Evolutionary conservation across 2,888 invertebrate species (phyloP), one percentile per base, ranked within the genome.

Genomic region (Mayetiola destructor): DNA sequence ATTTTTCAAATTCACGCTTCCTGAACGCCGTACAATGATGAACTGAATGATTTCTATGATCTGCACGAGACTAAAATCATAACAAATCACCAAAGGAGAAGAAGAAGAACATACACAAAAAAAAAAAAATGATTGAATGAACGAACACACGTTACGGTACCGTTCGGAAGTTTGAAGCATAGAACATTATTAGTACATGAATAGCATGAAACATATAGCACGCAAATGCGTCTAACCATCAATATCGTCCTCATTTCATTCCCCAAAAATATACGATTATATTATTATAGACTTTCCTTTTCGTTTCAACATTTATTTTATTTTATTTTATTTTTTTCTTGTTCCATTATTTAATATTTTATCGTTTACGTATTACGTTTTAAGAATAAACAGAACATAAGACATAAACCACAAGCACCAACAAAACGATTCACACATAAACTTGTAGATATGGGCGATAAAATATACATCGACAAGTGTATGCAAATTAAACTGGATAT

Each of bases 21-120:
- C 4, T n/a, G 27, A 6, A 6, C 18, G 4, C 21, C 23, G 3
- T 14, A 42, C 42, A 48, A 48, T 23, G n/a, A 5, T 48, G 48
- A 48, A 48, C 48, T 20, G 48, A 48, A 48, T 27, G n/a, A 27
- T 48, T 27, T 48, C 48, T 27, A 48, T 48, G 48, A 48, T 48
- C 27, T 48, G 48, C 48, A 48, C 48, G 48, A 48, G 48, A 48
- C 48, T 48, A 48, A 48, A 48, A 14, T 48, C n/a, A n/a, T n/a
- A n/a, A n/a, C n/a, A n/a, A n/a, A n/a, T n/a, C n/a, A n/a, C n/a
- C n/a, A n/a, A n/a, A n/a, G n/a, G n/a, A n/a, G n/a, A n/a, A n/a
- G n/a, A n/a, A n/a, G n/a, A n/a, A n/a, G n/a, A n/a, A n/a, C n/a
- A 27, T n/a, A 16, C 27, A 27, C 27, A 5, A 27, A 23, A 48